Conservation (phyloP, 2,113 vertebrate species). For the Lampris megalopsis region DNA sequence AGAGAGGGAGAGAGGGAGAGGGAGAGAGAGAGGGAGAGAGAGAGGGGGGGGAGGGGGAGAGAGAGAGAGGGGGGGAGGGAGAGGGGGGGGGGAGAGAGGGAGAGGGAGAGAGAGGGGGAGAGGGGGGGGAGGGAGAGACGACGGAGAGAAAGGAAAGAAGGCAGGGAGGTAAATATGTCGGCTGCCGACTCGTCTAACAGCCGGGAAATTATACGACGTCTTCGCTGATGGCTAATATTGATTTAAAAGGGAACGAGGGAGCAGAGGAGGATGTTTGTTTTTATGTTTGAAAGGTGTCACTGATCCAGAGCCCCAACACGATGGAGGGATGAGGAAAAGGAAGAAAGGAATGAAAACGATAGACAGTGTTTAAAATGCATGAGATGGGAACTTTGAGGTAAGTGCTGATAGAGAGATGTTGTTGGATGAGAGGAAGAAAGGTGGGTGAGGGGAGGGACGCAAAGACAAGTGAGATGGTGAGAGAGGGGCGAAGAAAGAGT, state of each 20-base stretch:
- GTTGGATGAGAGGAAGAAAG: conserved; percentile 37
- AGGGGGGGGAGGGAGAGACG: neutral
- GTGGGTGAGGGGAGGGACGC: neutral
- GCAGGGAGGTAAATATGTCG: conserved; percentile 74
- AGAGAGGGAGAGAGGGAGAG: too few species aligned
- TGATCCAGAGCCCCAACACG: conserved; percentile 71
- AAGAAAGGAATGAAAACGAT: conserved; percentile 42
- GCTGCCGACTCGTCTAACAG: conserved; percentile 71
- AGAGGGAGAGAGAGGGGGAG: neutral
- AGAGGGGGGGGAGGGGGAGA: too few species aligned
- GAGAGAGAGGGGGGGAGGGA: too few species aligned
- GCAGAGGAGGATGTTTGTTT: conserved; percentile 36
- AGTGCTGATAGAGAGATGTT: conserved; percentile 74
- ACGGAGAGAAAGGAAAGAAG: conserved; percentile 16
- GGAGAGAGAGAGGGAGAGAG: too few species aligned
- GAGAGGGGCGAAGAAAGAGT: neutral
- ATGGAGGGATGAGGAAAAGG: conserved; percentile 54
- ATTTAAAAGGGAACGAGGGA: conserved; percentile 70
- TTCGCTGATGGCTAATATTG: conserved; percentile 85
- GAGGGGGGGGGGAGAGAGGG: conserved; percentile 1
- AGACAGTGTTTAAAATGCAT: conserved; percentile 79
- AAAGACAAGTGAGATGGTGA: too few species aligned
- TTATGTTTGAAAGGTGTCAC: conserved; percentile 80
- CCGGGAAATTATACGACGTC: conserved; percentile 80
- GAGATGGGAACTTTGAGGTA: conserved; percentile 75